phyloP scores from a whole-genome alignment of 2,797 vertebrate genomes.

The Holocentrus rufus region DNA sequence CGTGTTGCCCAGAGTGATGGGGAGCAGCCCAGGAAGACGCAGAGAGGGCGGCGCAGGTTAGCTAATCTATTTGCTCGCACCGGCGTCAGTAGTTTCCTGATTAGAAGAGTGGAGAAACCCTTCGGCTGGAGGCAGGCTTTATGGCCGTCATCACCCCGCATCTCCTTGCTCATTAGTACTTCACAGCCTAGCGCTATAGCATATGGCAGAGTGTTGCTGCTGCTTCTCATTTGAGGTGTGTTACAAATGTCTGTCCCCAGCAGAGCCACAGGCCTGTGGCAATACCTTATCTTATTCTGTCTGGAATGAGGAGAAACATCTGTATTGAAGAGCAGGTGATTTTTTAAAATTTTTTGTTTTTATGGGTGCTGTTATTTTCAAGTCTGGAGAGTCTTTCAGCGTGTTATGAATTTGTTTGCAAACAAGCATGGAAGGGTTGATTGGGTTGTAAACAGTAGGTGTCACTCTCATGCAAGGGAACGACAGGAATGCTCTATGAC shows the following conservation, averaged over 20 bases:
- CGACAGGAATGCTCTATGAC: background rate
- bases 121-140: conserved; percentile 74
- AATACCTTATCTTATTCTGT: conserved; percentile 61
- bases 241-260: conserved; percentile 67
- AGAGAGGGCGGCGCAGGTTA: conserved; percentile 69
- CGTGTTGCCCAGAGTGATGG: conserved; percentile 61
- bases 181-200: conserved; percentile 68
- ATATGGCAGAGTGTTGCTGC: conserved; percentile 73
- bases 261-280: conserved; percentile 70
- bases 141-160: conserved; percentile 69
- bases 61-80: conserved; percentile 61
- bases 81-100: conserved; percentile 67
- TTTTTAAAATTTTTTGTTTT: conserved; percentile 22
- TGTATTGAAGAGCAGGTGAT: conserved; percentile 47
- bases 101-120: conserved; percentile 70
- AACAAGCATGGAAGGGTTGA: background rate
- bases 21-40: conserved; percentile 61
- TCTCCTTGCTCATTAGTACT: conserved; percentile 77
- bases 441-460: background rate
- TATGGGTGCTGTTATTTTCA: background rate
- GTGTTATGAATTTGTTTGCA: background rate
- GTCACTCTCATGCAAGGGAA: background rate
- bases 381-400: background rate
- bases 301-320: conserved; percentile 72
- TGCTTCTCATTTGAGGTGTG: conserved; percentile 71